Evolutionary conservation across 2,113 vertebrate species (phyloP).

Genomic region (Diadophis punctatus): DNA sequence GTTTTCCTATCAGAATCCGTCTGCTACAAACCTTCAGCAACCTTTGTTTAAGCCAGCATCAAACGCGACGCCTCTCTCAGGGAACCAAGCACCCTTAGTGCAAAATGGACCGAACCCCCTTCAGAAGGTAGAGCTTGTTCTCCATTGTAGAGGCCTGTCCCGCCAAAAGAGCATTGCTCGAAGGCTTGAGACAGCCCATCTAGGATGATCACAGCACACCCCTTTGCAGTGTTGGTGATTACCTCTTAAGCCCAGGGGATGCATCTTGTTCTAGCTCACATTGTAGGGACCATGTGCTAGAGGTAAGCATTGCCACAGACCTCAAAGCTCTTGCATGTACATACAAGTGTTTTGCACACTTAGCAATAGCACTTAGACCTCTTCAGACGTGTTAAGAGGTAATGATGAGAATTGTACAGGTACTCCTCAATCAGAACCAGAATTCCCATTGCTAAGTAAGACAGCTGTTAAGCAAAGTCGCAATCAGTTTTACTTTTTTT

Average conservation of each 20-base stretch:
- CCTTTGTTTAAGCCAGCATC: slow-evolving; percentile 77
- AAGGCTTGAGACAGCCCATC: neutral
- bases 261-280: neutral
- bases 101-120: slow-evolving; percentile 76
- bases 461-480: too few relatives aligned
- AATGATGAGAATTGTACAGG: too few relatives aligned
- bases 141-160: neutral
- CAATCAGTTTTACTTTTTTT: too few relatives aligned
- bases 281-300: neutral
- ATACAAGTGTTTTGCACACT: neutral
- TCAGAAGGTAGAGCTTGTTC: slow-evolving; percentile 75
- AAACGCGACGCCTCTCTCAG: slow-evolving; percentile 63
- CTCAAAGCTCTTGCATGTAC: neutral
- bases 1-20: slow-evolving; percentile 75
- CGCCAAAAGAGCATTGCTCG: neutral
- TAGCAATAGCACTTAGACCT: neutral
- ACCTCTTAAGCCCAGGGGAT: neutral
- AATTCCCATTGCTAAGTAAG: too few relatives aligned
- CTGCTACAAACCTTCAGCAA: slow-evolving; percentile 71
- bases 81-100: slow-evolving; percentile 65
- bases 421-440: too few relatives aligned
- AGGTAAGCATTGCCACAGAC: neutral
- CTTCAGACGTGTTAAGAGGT: too few relatives aligned
- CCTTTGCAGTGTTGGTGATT: neutral
- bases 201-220: neutral